Evolutionary conservation across 2,888 invertebrate genomes (phyloP), one percentile per base, ranked within the genome.

Genomic region (Hydrotaea cyrtoneurina): DNA sequence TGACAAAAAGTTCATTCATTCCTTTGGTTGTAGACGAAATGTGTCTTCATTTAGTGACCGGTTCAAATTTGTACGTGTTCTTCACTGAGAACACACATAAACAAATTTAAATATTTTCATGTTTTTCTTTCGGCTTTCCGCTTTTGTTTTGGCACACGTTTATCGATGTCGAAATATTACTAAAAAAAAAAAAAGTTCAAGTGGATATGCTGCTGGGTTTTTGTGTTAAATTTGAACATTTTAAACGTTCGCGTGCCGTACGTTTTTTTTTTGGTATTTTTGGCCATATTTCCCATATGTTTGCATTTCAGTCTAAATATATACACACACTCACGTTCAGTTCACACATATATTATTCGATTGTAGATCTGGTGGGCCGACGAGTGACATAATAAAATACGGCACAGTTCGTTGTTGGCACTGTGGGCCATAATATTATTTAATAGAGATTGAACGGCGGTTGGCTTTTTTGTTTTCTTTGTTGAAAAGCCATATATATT

Each of bases 201-300:
- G 26, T 62, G 46, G 39, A 23, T 46, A 31, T 31, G 36, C 64
- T 39, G 39, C 7, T 39, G 39, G 39, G 39, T 31, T 36, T 50
- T n/a, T 26, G 19, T 26, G n/a, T 39, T 19, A 59, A 59, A 46
- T 36, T 64, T 15, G 62, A 59, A 77, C 69, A 74, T 43, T 59
- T 36, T 55, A 83, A 84, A 72, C 72, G 78, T 76, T 84, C 84
- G 84, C 84, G 84, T 84, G 84, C 84, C 84, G 73, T 59, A 19
- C 39, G n/a, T 72, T 84, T 23, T 62, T 8, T 59, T 1, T 21
- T 78, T 62, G 46, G 26, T 50, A 17, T 36, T 43, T 57, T 71
- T 62, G 62, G 46, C n/a, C 62, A 62, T 62, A 62, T n/a, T 31
- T 31, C 62, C 11, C 5, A 59, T 31, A 62, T 62, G 62, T 62